A percentile compares a stretch with the other conserved stretches of the same genome.
Evolutionary conservation across 1,140 invertebrate species (phyloP).

Genomic region (Drosophila nannoptera): DNA sequence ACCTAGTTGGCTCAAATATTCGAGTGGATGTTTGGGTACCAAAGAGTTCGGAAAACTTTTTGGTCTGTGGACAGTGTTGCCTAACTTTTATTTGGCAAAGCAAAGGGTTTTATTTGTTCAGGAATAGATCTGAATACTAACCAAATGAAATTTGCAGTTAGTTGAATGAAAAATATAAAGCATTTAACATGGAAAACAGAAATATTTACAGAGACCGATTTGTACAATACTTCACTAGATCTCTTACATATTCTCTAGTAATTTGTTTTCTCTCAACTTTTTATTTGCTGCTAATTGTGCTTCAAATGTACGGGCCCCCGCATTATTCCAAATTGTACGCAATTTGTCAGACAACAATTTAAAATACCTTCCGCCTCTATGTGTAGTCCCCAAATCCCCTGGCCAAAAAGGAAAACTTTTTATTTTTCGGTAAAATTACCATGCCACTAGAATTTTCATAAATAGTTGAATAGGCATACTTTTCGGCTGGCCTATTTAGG

Average conservation of each 20-base stretch:
- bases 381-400: slow-evolving; percentile 13
- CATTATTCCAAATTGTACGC: slow-evolving; percentile 10
- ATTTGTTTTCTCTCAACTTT: slow-evolving; percentile 13
- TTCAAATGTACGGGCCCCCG: background rate
- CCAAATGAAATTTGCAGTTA: no score
- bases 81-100: no score
- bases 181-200: no score
- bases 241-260: slow-evolving; percentile 23
- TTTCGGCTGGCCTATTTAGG: slow-evolving; percentile 19
- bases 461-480: slow-evolving; percentile 71
- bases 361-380: slow-evolving; percentile 3
- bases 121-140: no score
- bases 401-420: slow-evolving; percentile 24
- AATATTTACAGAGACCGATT: no score
- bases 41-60: no score
- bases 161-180: no score
- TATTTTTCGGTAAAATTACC: slow-evolving; percentile 53
- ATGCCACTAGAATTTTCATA: slow-evolving; percentile 72
- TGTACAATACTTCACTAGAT: no score
- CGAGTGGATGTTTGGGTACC: no score
- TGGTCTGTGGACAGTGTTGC: no score
- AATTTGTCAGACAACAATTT: slow-evolving; percentile 35
- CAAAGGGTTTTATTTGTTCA: no score
- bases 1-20: no score
- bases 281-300: background rate